Conservation (phyloP, 2,797 vertebrate genomes). For the Ctenochaetus hawaiiensis region DNA sequence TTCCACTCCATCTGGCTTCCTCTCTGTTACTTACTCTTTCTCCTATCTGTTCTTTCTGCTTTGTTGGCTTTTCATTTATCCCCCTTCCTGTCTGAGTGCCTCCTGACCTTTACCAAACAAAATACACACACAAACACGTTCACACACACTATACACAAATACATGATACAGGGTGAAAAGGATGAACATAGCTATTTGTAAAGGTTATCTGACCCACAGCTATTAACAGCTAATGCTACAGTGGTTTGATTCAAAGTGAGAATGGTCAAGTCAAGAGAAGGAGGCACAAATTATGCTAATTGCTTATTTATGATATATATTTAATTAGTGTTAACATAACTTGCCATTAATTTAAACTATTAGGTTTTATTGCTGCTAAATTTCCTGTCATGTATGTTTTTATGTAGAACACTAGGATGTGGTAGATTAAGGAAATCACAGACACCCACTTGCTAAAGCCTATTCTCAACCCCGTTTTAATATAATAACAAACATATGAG, state of each 20-base stretch:
- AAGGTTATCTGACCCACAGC: slow-evolving; percentile 73
- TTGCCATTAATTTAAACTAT: background rate
- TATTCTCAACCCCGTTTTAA: slow-evolving; percentile 2
- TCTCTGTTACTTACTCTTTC: slow-evolving; percentile 34
- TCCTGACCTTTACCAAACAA: slow-evolving; percentile 79
- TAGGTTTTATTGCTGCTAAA: slow-evolving; percentile 4
- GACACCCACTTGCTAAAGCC: slow-evolving; percentile 4
- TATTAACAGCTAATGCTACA: slow-evolving; percentile 51
- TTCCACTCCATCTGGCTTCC: slow-evolving; percentile 34
- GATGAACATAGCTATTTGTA: slow-evolving; percentile 72
- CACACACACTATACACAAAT: slow-evolving; percentile 17
- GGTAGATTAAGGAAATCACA: slow-evolving; percentile 7
- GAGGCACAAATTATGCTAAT: background rate
- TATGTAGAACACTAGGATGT: background rate
- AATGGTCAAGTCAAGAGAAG: background rate
- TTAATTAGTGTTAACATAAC: slow-evolving; percentile 12
- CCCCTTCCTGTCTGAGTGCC: slow-evolving; percentile 71
- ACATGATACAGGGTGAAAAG: slow-evolving; percentile 45
- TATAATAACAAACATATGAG: slow-evolving; percentile 3
- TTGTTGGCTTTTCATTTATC: slow-evolving; percentile 82
- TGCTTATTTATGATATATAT: background rate
- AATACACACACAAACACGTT: slow-evolving; percentile 43
- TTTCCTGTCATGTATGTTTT: slow-evolving; percentile 6
- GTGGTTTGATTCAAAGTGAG: slow-evolving; percentile 38
- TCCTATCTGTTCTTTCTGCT: slow-evolving; percentile 58